Percentiles rank a stretch among this genome's conserved stretches.
phyloP scores from a whole-genome alignment of 1,140 invertebrate species.

The Ladona fulva region DNA sequence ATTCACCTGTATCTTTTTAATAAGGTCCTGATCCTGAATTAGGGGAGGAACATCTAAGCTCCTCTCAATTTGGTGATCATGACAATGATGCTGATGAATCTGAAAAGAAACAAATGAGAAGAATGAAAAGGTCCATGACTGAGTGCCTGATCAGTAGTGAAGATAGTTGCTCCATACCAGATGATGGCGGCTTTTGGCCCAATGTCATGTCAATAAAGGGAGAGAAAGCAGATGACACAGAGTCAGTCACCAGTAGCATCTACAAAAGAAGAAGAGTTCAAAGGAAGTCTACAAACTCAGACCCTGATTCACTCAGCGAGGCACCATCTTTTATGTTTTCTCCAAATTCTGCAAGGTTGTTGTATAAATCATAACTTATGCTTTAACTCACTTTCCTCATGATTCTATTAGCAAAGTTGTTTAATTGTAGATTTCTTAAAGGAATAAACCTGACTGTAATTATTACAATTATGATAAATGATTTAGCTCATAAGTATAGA shows the following conservation, averaged over 20 bases:
- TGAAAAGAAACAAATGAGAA: background rate
- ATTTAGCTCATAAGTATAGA: too few relatives aligned
- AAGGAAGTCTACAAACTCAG: conserved; percentile 5
- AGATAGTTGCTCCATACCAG: background rate
- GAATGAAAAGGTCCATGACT: background rate
- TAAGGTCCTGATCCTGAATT: background rate
- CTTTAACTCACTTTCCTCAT: too few relatives aligned
- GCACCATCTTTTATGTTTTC: background rate
- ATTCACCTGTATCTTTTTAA: too few relatives aligned
- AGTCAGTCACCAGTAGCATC: background rate
- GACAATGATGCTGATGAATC: background rate
- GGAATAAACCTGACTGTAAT: too few relatives aligned
- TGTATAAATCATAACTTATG: too few relatives aligned
- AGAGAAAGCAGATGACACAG: background rate
- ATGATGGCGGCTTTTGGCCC: background rate
- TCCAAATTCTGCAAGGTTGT: background rate
- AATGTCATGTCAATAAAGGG: background rate
- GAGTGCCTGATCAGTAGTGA: background rate
- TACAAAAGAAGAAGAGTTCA: background rate
- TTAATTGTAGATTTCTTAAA: too few relatives aligned
- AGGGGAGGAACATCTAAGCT: background rate
- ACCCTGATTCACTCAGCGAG: background rate
- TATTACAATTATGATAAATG: too few relatives aligned
- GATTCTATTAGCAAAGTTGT: too few relatives aligned
- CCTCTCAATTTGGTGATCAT: background rate